Evolutionary conservation across 2,113 vertebrate species (phyloP).

Genomic region (Antechinus flavipes): DNA sequence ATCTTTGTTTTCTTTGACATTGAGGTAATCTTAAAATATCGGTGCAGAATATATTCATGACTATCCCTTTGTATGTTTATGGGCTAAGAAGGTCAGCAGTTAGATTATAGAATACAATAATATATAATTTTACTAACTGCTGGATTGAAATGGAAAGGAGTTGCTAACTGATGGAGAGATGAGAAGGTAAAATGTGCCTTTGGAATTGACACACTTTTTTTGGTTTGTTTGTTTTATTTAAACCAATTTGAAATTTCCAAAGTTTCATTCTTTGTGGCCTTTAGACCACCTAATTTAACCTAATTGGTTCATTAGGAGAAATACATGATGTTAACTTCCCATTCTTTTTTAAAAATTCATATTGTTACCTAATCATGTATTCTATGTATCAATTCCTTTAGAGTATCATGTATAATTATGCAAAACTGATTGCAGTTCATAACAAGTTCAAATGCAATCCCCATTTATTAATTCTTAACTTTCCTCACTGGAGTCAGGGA

Average conservation of each 20-base stretch:
- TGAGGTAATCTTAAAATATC: not conserved
- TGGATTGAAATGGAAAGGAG: not conserved
- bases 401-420: slow-evolving; percentile 55
- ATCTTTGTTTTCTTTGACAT: not conserved
- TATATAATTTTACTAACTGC: not conserved
- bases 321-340: slow-evolving; percentile 64
- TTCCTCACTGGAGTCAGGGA: slow-evolving; percentile 67
- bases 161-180: no score
- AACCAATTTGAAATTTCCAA: not conserved
- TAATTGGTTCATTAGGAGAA: not conserved
- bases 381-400: slow-evolving; percentile 44
- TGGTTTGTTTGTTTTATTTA: not conserved
- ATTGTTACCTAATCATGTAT: slow-evolving; percentile 54
- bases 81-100: not conserved
- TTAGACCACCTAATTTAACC: not conserved
- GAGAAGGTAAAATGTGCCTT: not conserved
- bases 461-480: slow-evolving; percentile 70
- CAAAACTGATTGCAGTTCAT: slow-evolving; percentile 77
- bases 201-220: not conserved
- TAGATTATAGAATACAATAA: not conserved
- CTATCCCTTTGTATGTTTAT: not conserved
- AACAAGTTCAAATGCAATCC: slow-evolving; percentile 79
- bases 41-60: not conserved
- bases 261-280: not conserved
- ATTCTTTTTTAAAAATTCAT: slow-evolving; percentile 51